phyloP scores from a whole-genome alignment of 2,113 vertebrate genomes.

The Saguinus imperator region DNA sequence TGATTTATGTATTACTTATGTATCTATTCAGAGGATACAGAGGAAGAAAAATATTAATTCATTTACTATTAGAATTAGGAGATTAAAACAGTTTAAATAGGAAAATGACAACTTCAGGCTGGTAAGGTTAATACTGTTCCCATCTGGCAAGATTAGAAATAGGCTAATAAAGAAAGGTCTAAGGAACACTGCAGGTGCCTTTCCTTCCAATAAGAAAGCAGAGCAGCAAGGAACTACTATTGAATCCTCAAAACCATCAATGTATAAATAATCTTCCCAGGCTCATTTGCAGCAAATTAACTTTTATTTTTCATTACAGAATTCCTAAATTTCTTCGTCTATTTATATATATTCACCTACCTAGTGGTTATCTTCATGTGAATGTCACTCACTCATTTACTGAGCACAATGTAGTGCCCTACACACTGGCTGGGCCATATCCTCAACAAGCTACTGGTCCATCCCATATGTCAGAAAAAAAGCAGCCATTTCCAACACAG shows the following conservation, averaged over 20 bases:
- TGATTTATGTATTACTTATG: background rate
- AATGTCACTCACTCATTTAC: background rate
- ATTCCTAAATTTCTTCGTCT: background rate
- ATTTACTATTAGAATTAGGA: slow-evolving; percentile 23
- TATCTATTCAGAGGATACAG: background rate
- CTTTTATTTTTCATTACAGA: background rate
- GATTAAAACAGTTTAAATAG: slow-evolving; percentile 7
- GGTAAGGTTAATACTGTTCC: background rate
- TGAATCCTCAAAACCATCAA: background rate
- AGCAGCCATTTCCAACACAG: background rate
- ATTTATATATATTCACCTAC: background rate
- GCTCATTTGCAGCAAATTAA: background rate
- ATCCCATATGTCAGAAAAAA: background rate
- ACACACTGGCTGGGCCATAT: background rate
- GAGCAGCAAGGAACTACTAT: background rate
- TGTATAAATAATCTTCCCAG: background rate
- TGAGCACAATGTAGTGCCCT: background rate
- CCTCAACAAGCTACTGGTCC: background rate
- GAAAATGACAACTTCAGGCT: background rate
- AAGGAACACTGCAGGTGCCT: background rate
- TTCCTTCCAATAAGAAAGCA: background rate
- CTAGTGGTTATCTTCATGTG: background rate
- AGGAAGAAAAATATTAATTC: slow-evolving; percentile 8
- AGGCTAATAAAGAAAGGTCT: background rate
- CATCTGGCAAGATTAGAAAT: slow-evolving; percentile 3